Evolutionary conservation across 1,140 invertebrate species (phyloP).

Genomic region (Drosophila carrolli): DNA sequence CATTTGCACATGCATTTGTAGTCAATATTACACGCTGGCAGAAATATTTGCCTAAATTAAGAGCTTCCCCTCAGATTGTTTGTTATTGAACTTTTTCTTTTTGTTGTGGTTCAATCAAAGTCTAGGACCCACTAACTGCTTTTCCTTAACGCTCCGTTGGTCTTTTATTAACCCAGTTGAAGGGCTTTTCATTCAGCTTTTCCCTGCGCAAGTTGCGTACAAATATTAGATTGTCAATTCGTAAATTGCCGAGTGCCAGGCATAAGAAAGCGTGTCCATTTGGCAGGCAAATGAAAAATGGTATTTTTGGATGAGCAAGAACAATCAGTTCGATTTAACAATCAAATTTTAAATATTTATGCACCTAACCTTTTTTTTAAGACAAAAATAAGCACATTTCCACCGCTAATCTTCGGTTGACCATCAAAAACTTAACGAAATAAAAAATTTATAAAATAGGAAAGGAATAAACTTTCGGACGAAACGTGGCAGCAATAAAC

Average conservation of each 20-base stretch:
- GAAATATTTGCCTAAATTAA: conserved; percentile 80
- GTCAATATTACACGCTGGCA: conserved; percentile 78
- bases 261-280: conserved; percentile 68
- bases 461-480: conserved; percentile 41
- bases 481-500: conserved; percentile 69
- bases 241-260: conserved; percentile 54
- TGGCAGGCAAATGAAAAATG: conserved; percentile 30
- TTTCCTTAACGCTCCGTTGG: conserved; percentile 74
- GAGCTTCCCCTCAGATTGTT: conserved; percentile 37
- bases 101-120: conserved; percentile 54
- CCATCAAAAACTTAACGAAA: conserved; percentile 29
- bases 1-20: conserved; percentile 83
- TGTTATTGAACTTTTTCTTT: conserved; percentile 32
- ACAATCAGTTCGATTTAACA: background rate
- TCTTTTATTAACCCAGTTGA: conserved; percentile 70
- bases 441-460: conserved; percentile 35
- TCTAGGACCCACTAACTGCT: conserved; percentile 63
- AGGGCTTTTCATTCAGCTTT: conserved; percentile 19
- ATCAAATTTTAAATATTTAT: background rate
- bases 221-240: conserved; percentile 75
- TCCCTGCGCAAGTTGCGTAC: conserved; percentile 63
- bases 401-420: conserved; percentile 22
- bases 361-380: background rate
- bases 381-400: conserved; percentile 3
- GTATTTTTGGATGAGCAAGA: background rate